Conservation (phyloP, 2,113 vertebrate species). For the Setophaga kirtlandii region DNA sequence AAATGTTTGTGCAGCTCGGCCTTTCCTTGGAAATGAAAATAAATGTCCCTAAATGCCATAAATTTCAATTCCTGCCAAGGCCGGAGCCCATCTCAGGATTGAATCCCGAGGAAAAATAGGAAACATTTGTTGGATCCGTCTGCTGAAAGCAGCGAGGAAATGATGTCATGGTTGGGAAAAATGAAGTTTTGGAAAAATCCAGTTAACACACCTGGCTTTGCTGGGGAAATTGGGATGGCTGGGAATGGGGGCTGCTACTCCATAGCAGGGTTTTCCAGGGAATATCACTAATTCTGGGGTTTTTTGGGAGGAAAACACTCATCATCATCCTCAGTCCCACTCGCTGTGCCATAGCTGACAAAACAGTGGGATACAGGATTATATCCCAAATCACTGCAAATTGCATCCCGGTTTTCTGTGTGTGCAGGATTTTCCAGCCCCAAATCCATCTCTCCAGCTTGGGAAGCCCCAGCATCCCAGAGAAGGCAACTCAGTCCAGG, state of each 20-base stretch:
- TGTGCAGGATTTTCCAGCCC: background rate
- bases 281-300: fast-evolving
- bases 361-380: fast-evolving
- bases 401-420: background rate
- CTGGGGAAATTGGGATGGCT: background rate
- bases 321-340: background rate
- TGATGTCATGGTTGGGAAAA: conserved; percentile 62
- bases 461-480: background rate
- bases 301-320: background rate
- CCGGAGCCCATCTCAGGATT: conserved; percentile 47
- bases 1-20: conserved; percentile 64
- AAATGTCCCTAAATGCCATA: conserved; percentile 73
- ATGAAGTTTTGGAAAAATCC: conserved; percentile 67
- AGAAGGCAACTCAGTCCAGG: background rate
- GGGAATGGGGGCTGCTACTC: background rate
- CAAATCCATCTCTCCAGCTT: background rate
- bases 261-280: background rate
- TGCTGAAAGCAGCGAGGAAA: conserved; percentile 63
- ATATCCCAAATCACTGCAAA: fast-evolving
- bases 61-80: conserved; percentile 74
- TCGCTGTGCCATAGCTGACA: fast-evolving
- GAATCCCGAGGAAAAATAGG: conserved; percentile 66
- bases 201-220: conserved; percentile 25
- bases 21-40: conserved; percentile 74
- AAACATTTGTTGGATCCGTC: conserved; percentile 67